Conservation (phyloP, 2,113 vertebrate species). For the Chamaetylas fuelleborni region DNA sequence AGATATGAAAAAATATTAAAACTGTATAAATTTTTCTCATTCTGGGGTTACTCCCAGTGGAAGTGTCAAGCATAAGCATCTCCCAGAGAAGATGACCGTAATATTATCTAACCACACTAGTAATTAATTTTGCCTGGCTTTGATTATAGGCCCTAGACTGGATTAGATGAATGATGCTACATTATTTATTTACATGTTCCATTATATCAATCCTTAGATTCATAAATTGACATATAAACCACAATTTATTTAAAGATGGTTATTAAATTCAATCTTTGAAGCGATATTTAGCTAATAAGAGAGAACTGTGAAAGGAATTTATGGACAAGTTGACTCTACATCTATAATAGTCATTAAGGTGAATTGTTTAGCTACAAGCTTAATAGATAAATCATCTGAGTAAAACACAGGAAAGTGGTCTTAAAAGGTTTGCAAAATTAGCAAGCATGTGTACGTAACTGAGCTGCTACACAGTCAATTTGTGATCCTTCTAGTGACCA, state of each 20-base stretch:
- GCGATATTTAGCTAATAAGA: constrained; percentile 18
- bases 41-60: background rate
- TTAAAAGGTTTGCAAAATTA: background rate
- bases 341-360: constrained; percentile 9
- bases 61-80: background rate
- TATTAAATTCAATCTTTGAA: constrained; percentile 27
- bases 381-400: background rate
- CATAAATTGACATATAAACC: background rate
- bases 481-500: background rate
- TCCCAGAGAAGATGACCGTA: background rate
- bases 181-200: background rate
- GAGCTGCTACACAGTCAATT: background rate
- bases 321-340: background rate
- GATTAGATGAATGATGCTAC: background rate
- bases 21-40: background rate
- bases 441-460: background rate
- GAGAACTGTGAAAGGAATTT: background rate
- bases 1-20: background rate
- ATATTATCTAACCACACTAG: background rate
- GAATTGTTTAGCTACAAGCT: constrained; percentile 42
- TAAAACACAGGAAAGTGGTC: background rate
- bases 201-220: background rate
- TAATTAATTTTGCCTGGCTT: background rate
- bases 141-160: background rate
- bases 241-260: background rate